A percentile compares a stretch with the other conserved stretches of the same genome.
These are phyloP conservation scores for Vipera latastei DNA, from an alignment of 2,797 vertebrate genomes.

Conservation along the genomic window DNA sequence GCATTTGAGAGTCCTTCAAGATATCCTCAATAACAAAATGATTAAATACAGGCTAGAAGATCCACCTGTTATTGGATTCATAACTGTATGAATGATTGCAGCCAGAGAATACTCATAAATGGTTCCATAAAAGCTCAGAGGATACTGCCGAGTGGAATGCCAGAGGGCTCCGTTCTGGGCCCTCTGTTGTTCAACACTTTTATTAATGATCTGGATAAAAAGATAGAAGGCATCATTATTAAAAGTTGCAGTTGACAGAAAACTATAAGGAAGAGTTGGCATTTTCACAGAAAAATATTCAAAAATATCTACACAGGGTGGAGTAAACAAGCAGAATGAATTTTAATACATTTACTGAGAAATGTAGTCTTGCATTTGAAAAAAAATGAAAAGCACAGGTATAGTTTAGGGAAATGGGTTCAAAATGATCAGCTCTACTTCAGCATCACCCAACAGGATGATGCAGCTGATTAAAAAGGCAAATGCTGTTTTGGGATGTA, in stretches of 20 bases:
- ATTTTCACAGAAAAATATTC: not conserved
- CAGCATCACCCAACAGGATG: not conserved
- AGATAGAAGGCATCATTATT: not conserved
- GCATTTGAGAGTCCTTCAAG: not conserved
- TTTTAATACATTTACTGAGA: not conserved
- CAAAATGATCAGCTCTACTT: not conserved
- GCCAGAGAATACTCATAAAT: not conserved
- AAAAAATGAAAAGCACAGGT: not conserved
- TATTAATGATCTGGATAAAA: not conserved
- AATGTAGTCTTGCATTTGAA: not conserved
- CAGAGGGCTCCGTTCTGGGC: not conserved
- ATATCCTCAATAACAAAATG: not conserved
- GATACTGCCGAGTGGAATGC: not conserved
- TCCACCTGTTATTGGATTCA: not conserved
- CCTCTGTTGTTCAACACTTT: not conserved
- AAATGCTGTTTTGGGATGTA: not conserved
- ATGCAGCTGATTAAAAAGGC: not conserved
- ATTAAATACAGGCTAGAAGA: not conserved
- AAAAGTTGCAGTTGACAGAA: not conserved
- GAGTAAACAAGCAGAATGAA: not conserved
- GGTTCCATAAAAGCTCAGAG: not conserved
- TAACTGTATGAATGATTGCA: not conserved
- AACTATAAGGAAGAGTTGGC: not conserved
- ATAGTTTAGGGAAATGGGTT: not conserved
- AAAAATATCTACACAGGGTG: not conserved